phyloP scores from a whole-genome alignment of 1,140 invertebrate genomes.

The Belonocnema kinseyi region DNA sequence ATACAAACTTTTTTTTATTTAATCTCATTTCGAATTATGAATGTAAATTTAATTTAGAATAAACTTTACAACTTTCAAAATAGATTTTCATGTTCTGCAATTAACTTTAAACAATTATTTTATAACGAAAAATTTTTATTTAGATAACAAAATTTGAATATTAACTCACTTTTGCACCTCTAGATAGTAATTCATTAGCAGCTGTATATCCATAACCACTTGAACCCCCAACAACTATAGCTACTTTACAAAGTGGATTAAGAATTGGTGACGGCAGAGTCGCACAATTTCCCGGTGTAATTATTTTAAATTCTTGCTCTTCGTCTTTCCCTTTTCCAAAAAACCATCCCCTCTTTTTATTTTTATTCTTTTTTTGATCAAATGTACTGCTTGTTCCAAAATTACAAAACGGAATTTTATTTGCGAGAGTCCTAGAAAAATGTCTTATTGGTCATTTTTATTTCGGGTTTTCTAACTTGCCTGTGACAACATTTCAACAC shows the following conservation, averaged over 20 bases:
- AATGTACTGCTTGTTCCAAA: not conserved
- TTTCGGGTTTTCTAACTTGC: not conserved
- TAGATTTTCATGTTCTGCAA: no score
- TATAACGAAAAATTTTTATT: no score
- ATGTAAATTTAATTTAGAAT: no score
- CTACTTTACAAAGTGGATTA: constrained; percentile 72
- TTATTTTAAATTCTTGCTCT: constrained; percentile 5
- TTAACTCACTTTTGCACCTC: constrained; percentile 70
- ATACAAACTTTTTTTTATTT: not conserved
- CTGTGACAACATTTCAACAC: no score
- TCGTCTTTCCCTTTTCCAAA: constrained; percentile 16
- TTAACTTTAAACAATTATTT: no score
- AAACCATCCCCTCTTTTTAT: constrained; percentile 26
- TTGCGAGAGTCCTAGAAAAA: not conserved
- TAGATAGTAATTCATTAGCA: constrained; percentile 67
- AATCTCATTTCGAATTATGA: not conserved
- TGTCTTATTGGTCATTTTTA: not conserved
- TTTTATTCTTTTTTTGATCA: constrained; percentile 17
- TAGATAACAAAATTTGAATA: not conserved
- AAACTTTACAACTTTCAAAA: no score
- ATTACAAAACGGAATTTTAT: not conserved
- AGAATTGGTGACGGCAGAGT: constrained; percentile 40
- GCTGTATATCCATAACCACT: constrained; percentile 72
- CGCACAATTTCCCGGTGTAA: not conserved
- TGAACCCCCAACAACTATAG: constrained; percentile 74